Base-by-base conservation (phyloP, 2,888 invertebrate genomes). In the Notocelia uddmanniana region DNA sequence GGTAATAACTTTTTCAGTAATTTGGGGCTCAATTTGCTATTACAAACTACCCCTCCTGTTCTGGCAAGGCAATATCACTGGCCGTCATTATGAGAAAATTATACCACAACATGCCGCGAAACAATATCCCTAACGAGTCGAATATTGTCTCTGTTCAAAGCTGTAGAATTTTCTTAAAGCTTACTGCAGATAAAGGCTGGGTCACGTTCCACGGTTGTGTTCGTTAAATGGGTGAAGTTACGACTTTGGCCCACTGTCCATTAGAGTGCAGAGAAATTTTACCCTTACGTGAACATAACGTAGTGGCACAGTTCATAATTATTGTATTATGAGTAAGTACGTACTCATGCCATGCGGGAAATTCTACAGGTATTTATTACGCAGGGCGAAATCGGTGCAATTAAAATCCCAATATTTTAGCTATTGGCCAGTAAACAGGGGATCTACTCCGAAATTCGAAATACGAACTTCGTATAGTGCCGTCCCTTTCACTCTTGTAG, bases 1-100 rank as follows among this genome's bases (percentile, higher is more conserved):
- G 26, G 26, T 26, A 58, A 48, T n/a, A 31, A 23, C 62, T 15
- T 37, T 37, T 52, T 54, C 23, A 18, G 70, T 71, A 71, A 66
- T 66, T 71, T 66, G 23, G 23, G 54, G 34, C 54, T 54, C 26
- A 52, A 66, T 66, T 31, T 71, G 45, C 59, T 31, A 21, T 63
- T 31, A 55, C 21, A 26, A 62, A 26, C 21, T 63, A 41, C 70
- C 71, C 58, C 66, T 60, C 59, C 54, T 64, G 58, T 70, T 71
- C 54, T 34, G 59, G 19, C 1, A 45, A 45, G n/a, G 66, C 66
- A 67, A 71, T 67, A 71, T 71, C 45, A 34, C 45, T 52, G 54
- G 59, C 59, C 31, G 66, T 34, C 71, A 71, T 71, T 67, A 71
- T 59, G 66, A 67, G 66, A 67, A 67, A 59, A 71, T 71, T 67